These are phyloP conservation scores for Gymnothorax reevesii DNA, from an alignment of 2,797 vertebrate genomes.

Conservation along the genomic window DNA sequence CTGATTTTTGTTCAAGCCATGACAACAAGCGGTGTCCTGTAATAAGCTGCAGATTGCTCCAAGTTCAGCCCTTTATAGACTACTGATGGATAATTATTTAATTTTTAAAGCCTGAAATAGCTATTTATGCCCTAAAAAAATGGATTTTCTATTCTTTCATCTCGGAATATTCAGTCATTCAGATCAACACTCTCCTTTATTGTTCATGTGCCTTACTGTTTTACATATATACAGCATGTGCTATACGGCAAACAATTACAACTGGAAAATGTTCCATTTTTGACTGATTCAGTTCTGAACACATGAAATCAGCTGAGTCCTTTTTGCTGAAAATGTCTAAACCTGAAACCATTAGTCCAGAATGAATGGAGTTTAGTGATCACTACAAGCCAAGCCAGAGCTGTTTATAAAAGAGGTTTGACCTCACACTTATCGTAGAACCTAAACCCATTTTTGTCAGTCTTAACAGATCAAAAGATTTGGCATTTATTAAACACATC, in stretches of 20 bases:
- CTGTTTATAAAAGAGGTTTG: neutral
- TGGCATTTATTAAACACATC: neutral
- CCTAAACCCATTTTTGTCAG: neutral
- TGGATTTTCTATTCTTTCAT: neutral
- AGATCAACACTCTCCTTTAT: neutral
- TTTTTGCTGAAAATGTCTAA: neutral
- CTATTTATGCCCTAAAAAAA: neutral
- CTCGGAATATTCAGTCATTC: neutral
- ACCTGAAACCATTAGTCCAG: neutral
- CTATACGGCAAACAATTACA: neutral
- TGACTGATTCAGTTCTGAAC: neutral
- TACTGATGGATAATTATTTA: slow-evolving; percentile 17
- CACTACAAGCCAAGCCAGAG: neutral
- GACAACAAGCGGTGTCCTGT: neutral
- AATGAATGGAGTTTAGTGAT: neutral
- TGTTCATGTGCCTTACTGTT: neutral
- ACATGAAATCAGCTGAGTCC: neutral
- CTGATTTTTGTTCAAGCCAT: neutral
- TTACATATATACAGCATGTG: too few relatives aligned
- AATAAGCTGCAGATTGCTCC: slow-evolving; percentile 15
- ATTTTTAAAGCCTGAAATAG: neutral
- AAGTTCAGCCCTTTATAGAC: slow-evolving; percentile 28
- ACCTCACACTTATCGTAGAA: neutral
- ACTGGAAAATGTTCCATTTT: neutral
- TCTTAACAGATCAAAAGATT: neutral